Evolutionary conservation across 1,140 invertebrate species (phyloP), one percentile per base, ranked within the genome.

Genomic region (Tetragonula clypearis): DNA sequence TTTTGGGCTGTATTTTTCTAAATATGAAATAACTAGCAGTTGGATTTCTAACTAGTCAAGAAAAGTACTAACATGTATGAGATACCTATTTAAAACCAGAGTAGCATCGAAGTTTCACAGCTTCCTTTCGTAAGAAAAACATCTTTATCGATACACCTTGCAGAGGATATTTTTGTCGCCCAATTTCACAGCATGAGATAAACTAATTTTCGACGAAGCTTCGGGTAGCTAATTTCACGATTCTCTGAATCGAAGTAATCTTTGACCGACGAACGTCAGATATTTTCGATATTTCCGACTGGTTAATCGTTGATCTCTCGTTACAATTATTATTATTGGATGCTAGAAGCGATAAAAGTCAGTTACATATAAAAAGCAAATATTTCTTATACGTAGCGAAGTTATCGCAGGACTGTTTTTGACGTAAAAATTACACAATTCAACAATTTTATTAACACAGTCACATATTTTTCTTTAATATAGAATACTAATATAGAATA

Each of bases 101-200:
- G 11, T 8, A 17, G 12, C 4, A 66, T 15, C 62, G 14, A 41
- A 26, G n/a, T 62, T 62, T n/a, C 60, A 1, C 60, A 26, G 62
- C 14, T 26, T 66, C 15, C 15, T 30, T n/a, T n/a, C 65, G 14
- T 0, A 30, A 11, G 66, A 35, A 21, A 69, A 21, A 12, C 30
- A 19, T 19, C 14, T n/a, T 12, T 35, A 49, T 55, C 35, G 66
- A 53, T 58, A 86, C 49, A 82, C 55, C 12, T 26, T 21, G 3
- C 9, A 41, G 1, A 0, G 26, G 41, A 69, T 75, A 68, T 80
- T 82, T 89, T 68, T 80, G 71, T 68, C 49, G 56, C 35, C 15
- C 49, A 41, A 41, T 14, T 71, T 82, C 85, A 26, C 88, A 89
- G 80, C 85, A 12, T 71, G 82, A 84, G 85, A 87, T 90, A 90